Base-by-base conservation (phyloP, 2,113 vertebrate species). In the Trogon surrucura region DNA sequence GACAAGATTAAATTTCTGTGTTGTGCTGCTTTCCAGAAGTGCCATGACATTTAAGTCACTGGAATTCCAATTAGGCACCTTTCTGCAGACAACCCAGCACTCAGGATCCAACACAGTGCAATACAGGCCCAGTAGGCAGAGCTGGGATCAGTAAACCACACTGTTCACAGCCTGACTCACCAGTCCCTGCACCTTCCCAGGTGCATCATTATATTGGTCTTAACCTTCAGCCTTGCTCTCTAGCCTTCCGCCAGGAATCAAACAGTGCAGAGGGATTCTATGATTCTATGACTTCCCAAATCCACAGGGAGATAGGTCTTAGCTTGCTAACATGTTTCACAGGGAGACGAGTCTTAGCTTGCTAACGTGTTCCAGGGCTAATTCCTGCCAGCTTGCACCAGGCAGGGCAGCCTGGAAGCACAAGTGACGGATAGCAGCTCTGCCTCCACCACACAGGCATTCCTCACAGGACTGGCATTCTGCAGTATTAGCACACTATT, bases 381-480 rank as follows among this genome's bases (percentile, higher is more conserved):
- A 60, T 16, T 10, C 36, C 47, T 58, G 50, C n/a, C 85, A 78
- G 58, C 30, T 54, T 51, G 32, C n/a, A 58, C 19, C 22, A 13
- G 73, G 60, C 34, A 85, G 54, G n/a, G 72, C 54, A 88, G 86
- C 30, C 65, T 72, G n/a, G 25, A 41, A 75, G 81, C n/a, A 41
- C 30, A 47, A 77, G 57, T 17, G 70, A 81, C 25, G 9, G 45
- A 38, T 0, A 38, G 51, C 69, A 17, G 41, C 54, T 56, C 50
- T 50, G 66, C 47, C 45, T 13, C 80, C 0, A 0, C 16, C 45
- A 47, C 62, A 48, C 4, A 1, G 74, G 41, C 0, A 0, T 47
- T 95, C 85, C 85, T 13, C 81, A 69, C 1, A 1, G 69, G 74
- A 61, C 65, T 79, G 27, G 11, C 3, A 1, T 44, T 57, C 36